Evolutionary conservation across 2,797 vertebrate species (phyloP), one percentile per base, ranked within the genome.

Genomic region (Scleropages formosus): DNA sequence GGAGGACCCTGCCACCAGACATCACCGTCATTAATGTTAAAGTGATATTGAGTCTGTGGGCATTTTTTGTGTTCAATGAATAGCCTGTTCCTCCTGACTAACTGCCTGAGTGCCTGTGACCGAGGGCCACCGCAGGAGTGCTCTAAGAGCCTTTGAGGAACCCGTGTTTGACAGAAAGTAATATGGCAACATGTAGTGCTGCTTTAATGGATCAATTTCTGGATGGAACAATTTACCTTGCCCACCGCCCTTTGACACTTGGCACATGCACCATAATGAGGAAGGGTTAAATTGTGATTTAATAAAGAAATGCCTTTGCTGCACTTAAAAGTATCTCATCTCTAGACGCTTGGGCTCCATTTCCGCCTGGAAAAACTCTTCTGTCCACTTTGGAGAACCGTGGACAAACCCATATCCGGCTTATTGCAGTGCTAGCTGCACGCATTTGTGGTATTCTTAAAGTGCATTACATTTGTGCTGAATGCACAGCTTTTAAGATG

Each of bases 341-440:
- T 85, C 88, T 91, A 94, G 94, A 94, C 93, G 83, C 85, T 72
- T 85, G 74, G 93, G 88, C 93, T 93, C 94, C 94, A 84, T 89
- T 85, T 94, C 90, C 94, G 92, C 92, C 94, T 94, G 93, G 89
- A 92, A 92, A 91, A 93, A 90, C 84, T 91, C 86, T 86, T 91
- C 92, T 82, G 85, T 90, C 87, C 87, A 90, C 87, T 92, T 88
- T 81, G 87, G 91, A 82, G 90, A 93, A 94, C 92, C 91, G 91
- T 92, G 93, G 93, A 91, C 95, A 95, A 93, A 93, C 87, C 87
- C 92, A 95, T 96, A 95, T 95, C 93, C 94, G 94, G 92, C 85
- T 87, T 88, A 87, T 91, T 89, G 88, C 88, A 85, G 84, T 82
- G 83, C 83, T 80, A 86, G 83, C 77, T 87, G 80, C 89, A 84